Evolutionary conservation across 2,797 vertebrate species (phyloP), one percentile per base, ranked within the genome.

Genomic region (Phaenicophaeus curvirostris): DNA sequence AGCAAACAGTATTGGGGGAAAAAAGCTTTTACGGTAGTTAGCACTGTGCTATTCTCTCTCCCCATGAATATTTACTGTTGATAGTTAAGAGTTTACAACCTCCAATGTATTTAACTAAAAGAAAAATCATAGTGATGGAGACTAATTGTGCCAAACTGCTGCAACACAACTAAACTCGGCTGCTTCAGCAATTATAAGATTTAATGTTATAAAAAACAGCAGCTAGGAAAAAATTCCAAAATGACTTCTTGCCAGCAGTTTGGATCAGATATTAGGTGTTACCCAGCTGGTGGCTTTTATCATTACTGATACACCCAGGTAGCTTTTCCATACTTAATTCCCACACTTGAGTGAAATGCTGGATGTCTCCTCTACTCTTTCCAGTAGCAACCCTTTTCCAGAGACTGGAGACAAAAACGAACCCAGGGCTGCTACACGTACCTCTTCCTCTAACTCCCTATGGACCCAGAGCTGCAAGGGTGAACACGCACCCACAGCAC

Each of bases 41-140:
- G 79, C 77, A 81, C 57, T 74, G 79, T 79, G 80, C 57, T 74
- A 63, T 78, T 90, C 74, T 80, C 59, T 58, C 85, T 91, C 33
- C 33, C 85, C 82, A 48, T 92, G 91, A 95, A 79, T 91, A 94
- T 78, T 97, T 92, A 95, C 68, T 96, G 91, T 92, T 94, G 90
- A 91, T 96, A 88, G 85, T 96, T 96, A 95, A 93, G 95, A 94
- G 91, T 96, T 95, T 96, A 96, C 96, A 94, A 95, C 86, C 87
- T 90, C 65, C 17, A 75, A 93, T 90, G 74, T 91, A 94, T 96
- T 96, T 96, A 96, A 96, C 92, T 93, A 91, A 89, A 93, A 94
- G 89, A 97, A 97, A 93, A 98, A 93, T 95, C 90, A 97, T 42
- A 94, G 89, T 48, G 66, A 88, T 95, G 84, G 85, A 96, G 95